phyloP scores from a whole-genome alignment of 2,797 vertebrate species.

The Xiphorhynchus erythropygius region DNA sequence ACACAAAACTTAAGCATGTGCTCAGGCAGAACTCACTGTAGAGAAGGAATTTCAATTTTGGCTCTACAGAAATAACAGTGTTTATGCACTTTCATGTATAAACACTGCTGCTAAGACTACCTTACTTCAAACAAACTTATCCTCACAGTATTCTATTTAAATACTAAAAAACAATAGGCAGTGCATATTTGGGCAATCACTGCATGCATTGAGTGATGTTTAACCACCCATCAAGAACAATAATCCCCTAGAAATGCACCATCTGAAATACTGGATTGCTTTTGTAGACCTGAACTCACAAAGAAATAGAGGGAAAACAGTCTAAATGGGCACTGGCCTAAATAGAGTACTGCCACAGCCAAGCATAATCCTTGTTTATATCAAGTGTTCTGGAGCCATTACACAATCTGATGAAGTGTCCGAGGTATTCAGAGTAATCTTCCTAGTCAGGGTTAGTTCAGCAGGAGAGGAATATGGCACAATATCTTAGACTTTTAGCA shows the following conservation, averaged over 20 bases:
- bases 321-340: constrained; percentile 50
- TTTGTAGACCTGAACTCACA: constrained; percentile 48
- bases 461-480: not conserved
- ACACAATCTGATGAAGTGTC: not conserved
- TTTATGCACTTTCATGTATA: constrained; percentile 59
- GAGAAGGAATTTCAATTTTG: constrained; percentile 60
- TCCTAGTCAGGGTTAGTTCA: not conserved
- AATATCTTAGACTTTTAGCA: not conserved
- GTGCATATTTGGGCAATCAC: constrained; percentile 65
- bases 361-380: constrained; percentile 13
- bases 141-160: constrained; percentile 62
- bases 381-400: not conserved
- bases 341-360: not conserved
- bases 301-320: constrained; percentile 37
- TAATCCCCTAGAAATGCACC: constrained; percentile 66
- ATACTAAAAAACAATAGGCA: constrained; percentile 58
- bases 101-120: constrained; percentile 68
- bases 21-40: constrained; percentile 58
- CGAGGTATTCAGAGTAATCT: not conserved
- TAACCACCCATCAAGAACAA: constrained; percentile 52
- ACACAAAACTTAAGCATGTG: constrained; percentile 34
- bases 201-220: constrained; percentile 55
- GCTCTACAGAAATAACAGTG: constrained; percentile 55
- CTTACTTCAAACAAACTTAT: constrained; percentile 72
- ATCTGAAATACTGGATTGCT: constrained; percentile 48